Evolutionary conservation across 2,797 vertebrate species (phyloP).

Genomic region (Leuciscus waleckii): DNA sequence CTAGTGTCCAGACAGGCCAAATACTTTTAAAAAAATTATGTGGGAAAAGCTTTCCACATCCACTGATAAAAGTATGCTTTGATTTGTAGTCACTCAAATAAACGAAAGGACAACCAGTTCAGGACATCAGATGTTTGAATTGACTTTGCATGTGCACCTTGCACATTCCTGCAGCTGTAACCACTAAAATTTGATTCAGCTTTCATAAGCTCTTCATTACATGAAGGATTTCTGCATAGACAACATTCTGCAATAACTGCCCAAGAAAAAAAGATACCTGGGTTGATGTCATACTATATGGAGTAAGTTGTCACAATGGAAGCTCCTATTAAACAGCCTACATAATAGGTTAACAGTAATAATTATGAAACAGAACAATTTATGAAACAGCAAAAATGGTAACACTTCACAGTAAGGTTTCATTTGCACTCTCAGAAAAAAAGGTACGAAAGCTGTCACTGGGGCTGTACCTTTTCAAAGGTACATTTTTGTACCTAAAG

Average conservation of each 20-base stretch:
- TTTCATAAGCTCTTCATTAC: not conserved
- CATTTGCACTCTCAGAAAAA: too few relatives aligned
- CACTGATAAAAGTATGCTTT: not conserved
- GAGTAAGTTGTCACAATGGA: not conserved
- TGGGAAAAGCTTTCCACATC: not conserved
- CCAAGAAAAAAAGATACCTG: not conserved
- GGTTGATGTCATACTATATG: not conserved
- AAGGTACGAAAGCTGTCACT: too few relatives aligned
- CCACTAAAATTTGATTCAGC: not conserved
- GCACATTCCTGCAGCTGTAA: slow-evolving; percentile 16
- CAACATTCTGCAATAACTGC: not conserved
- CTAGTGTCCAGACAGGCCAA: not conserved
- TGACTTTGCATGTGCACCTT: slow-evolving; percentile 15
- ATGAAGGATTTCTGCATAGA: not conserved
- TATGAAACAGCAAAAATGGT: not conserved
- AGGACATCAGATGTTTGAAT: not conserved
- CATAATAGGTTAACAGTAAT: not conserved
- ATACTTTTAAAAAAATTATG: not conserved
- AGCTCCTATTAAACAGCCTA: not conserved
- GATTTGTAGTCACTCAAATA: not conserved
- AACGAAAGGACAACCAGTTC: not conserved
- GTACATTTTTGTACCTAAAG: too few relatives aligned
- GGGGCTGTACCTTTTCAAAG: too few relatives aligned
- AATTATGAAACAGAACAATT: not conserved
- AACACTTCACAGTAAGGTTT: not conserved